Base-by-base conservation (phyloP, 2,797 vertebrate genomes). In the Enteromius mattozi region DNA sequence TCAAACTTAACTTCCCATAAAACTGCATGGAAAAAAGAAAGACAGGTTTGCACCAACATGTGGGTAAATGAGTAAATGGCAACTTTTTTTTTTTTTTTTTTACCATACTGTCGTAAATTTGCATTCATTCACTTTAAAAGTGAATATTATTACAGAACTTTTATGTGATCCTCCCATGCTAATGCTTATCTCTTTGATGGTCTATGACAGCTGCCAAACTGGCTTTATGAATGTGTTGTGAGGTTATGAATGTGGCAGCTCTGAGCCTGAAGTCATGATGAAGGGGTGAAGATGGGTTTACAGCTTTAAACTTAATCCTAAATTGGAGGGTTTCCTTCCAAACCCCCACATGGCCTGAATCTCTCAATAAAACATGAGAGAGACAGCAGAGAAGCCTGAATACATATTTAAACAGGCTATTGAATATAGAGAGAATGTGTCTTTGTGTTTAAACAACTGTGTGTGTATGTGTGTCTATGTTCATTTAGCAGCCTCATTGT, bases 361-460 rank as follows among this genome's bases (percentile, higher is more conserved):
- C 56, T 40, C 66, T 85, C 49, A 70, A 81, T 70, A 77, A 81
- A 77, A 81, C 56, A 81, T 77, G 49, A 33, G 79, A 78, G 59
- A 79, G 83, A 30, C 30, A 69, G 68, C 49, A 74, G 49, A 69
- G 19, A 17, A 24, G 78, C 66, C 82, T 77, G 68, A 70, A 86
- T 86, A 72, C 72, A 78, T 81, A 66, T 83, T 88, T 72, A 78
- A 70, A 56, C 45, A 76, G 56, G 35, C 40, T 56, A 81, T 40
- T 65, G 49, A 74, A 59, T 42, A 21, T 35, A 45, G 13, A 79
- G 40, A 49, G 40, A 42, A 40, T 30, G 17, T 40, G 59, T 42
- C 40, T 47, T 63, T 78, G 61, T 49, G 16, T 81, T 81, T 81
- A 40, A 81, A 59, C 61, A 66, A 68, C 30, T 16, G 19, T 21